These are phyloP conservation scores for Palaemon carinicauda DNA, from an alignment of 1,140 invertebrate species.

Conservation along the genomic window DNA sequence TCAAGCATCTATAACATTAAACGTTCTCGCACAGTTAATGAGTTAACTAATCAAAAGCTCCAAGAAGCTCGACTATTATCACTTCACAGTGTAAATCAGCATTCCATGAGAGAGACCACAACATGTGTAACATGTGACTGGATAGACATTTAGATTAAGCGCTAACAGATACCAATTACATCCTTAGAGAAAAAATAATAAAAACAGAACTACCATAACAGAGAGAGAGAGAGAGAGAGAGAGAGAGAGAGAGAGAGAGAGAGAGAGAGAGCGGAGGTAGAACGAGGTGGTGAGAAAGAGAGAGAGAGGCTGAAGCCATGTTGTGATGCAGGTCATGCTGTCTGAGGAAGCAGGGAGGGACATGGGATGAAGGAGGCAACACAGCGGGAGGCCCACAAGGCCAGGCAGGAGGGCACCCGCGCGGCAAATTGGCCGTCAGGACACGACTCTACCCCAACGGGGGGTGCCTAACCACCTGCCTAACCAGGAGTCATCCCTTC, in stretches of 20 bases:
- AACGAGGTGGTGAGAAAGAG: neutral
- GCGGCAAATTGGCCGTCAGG: conserved; percentile 50
- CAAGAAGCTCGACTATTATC: no score
- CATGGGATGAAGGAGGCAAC: neutral
- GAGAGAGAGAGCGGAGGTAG: neutral
- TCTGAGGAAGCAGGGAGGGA: neutral
- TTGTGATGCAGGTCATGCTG: conserved; percentile 42
- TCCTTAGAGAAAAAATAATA: neutral
- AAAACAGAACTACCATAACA: neutral
- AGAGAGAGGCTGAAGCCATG: neutral
- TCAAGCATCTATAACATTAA: no score
- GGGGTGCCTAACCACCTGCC: conserved; percentile 9
- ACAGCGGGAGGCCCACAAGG: neutral
- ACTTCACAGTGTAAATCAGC: no score
- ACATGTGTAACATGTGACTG: no score
- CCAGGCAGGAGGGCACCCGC: conserved; percentile 51
- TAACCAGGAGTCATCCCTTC: neutral
- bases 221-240: neutral
- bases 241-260: neutral
- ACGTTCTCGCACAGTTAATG: no score
- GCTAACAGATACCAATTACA: no score
- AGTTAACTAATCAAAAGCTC: no score
- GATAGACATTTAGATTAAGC: no score
- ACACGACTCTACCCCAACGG: conserved; percentile 40
- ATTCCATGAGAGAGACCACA: no score